These are phyloP conservation scores for Hirtodrosophila duncani DNA, from an alignment of 2,888 invertebrate genomes.

Conservation along the genomic window DNA sequence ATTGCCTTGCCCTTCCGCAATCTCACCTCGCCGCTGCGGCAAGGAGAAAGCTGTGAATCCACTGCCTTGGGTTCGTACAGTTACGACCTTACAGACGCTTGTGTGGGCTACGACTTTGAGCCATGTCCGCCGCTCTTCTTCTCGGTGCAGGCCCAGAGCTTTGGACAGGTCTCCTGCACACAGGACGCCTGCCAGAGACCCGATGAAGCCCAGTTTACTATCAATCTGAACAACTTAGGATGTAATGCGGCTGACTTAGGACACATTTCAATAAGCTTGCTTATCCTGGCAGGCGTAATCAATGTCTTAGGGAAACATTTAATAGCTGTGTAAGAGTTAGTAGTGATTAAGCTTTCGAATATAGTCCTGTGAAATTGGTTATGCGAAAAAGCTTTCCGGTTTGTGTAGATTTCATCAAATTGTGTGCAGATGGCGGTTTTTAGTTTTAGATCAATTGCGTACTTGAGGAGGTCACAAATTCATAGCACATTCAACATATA, in stretches of 20 bases:
- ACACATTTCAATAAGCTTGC: neutral
- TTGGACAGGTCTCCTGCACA: constrained; percentile 79
- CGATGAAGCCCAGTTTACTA: constrained; percentile 82
- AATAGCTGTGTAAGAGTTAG: too few species aligned
- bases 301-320: too few species aligned
- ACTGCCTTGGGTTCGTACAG: constrained; percentile 80
- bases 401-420: too few species aligned
- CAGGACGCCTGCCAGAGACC: constrained; percentile 84
- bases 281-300: constrained; percentile 13
- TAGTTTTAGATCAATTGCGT: too few species aligned
- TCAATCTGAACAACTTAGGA: constrained; percentile 83
- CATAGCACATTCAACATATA: too few species aligned
- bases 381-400: too few species aligned
- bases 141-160: constrained; percentile 80
- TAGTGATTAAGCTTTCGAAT: too few species aligned
- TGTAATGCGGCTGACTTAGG: constrained; percentile 80
- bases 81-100: constrained; percentile 81
- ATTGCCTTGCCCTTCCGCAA: constrained; percentile 79
- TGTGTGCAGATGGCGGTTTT: too few species aligned
- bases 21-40: constrained; percentile 65
- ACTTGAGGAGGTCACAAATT: too few species aligned
- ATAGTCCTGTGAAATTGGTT: too few species aligned
- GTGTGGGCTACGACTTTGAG: constrained; percentile 80
- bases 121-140: constrained; percentile 84
- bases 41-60: constrained; percentile 82